These are phyloP conservation scores for Xyrichtys novacula DNA, from an alignment of 2,797 vertebrate genomes.

Conservation along the genomic window DNA sequence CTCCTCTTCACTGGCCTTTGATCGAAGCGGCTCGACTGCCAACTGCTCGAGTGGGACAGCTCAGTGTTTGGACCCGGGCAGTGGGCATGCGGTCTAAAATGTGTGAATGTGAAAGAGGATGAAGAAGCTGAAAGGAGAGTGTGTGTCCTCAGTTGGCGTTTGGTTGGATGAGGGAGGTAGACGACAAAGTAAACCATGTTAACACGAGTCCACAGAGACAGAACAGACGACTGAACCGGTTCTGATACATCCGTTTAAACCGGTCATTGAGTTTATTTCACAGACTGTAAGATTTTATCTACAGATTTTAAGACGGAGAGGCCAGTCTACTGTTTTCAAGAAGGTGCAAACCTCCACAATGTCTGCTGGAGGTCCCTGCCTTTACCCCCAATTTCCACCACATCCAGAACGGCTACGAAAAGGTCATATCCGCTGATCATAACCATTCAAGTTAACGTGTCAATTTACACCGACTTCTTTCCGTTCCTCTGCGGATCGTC, in stretches of 20 bases:
- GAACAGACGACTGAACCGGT: not conserved
- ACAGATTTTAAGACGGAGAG: no score
- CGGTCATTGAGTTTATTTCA: no score
- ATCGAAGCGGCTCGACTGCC: conserved; percentile 35
- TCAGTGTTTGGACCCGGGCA: conserved; percentile 10
- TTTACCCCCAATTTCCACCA: no score
- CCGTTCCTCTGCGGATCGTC: no score
- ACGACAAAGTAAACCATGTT: not conserved
- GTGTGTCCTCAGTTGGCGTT: conserved; percentile 8
- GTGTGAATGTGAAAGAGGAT: conserved; percentile 2
- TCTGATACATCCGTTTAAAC: not conserved
- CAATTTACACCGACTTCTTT: no score
- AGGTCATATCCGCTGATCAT: no score
- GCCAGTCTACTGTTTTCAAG: no score
- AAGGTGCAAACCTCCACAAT: no score
- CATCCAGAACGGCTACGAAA: no score
- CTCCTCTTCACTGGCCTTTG: conserved; percentile 51
- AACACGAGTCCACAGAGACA: not conserved
- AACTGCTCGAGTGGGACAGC: conserved; percentile 30
- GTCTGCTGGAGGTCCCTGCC: no score
- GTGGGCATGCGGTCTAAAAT: not conserved
- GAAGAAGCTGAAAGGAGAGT: not conserved
- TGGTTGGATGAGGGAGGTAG: not conserved
- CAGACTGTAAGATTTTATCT: no score
- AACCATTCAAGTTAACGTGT: no score